Base-by-base conservation (phyloP, 2,888 invertebrate species). In the Palloptera scutellata region DNA sequence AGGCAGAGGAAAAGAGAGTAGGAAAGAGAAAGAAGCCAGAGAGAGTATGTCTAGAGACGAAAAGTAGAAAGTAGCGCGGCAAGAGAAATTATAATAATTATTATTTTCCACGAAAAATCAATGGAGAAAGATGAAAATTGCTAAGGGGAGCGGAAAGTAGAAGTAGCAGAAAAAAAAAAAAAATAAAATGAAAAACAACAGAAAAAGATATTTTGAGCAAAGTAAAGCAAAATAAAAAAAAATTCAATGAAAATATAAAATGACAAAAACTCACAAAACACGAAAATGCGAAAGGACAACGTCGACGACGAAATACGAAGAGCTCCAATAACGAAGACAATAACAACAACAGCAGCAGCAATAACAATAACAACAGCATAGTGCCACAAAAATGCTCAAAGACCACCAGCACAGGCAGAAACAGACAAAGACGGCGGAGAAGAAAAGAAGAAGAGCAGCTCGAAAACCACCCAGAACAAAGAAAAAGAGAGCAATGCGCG, bases 61-160 rank as follows among this genome's bases (percentile, higher is more conserved):
- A 19, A 30, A 52, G 60, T 5, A n/a, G n/a, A n/a, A n/a, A n/a
- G 8, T 12, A n/a, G 13, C 12, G 17, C 15, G 20, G 12, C 12
- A 17, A 13, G 40, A 40, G 48, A 15, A 63, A 69, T 65, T 71
- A 62, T 69, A 65, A 72, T 76, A 74, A 75, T 75, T 76, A 76
- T 76, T 71, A 71, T 68, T 71, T 73, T 72, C 69, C 70, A 72
- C 66, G 74, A 73, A 77, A 30, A 77, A 76, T 75, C 75, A 75
- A 76, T 76, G 74, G 59, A 64, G 61, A 65, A 30, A 48, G 61
- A 48, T 67, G 71, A 72, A 75, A 75, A 74, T 75, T 76, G 73
- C 75, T 72, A 69, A 71, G 59, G 73, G 72, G 72, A 63, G 55
- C 61, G 63, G 57, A 72, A 66, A 45, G 55, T 59, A n/a, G 66